These are phyloP conservation scores for Hypercompe scribonia DNA, from an alignment of 2,888 invertebrate species.

Conservation along the genomic window DNA sequence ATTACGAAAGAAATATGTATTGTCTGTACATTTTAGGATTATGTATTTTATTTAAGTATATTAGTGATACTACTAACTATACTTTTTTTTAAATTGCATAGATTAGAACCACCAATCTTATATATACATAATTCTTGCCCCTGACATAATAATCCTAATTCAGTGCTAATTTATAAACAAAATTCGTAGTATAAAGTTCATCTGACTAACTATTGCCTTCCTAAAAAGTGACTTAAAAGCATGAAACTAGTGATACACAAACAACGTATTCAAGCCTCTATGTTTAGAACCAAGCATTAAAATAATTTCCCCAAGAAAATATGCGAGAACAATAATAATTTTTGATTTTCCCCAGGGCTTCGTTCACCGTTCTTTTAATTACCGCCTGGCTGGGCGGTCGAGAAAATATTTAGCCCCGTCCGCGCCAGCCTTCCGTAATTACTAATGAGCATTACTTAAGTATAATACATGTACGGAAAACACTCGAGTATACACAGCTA, in stretches of 20 bases:
- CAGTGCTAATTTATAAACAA: not conserved
- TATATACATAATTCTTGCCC: not conserved
- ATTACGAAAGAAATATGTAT: not conserved
- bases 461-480: slow-evolving; percentile 57
- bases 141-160: not conserved
- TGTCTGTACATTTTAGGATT: too few relatives aligned
- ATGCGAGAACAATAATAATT: slow-evolving; percentile 77
- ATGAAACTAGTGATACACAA: not conserved
- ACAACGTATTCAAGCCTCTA: slow-evolving; percentile 21
- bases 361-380: slow-evolving; percentile 77
- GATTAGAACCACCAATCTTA: too few relatives aligned
- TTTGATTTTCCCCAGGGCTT: slow-evolving; percentile 75
- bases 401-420: slow-evolving; percentile 83
- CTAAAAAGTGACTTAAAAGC: not conserved
- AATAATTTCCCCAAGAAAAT: slow-evolving; percentile 69
- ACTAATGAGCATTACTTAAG: slow-evolving; percentile 80
- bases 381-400: slow-evolving; percentile 64
- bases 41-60: too few relatives aligned
- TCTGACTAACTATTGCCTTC: not conserved
- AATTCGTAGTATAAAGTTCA: not conserved
- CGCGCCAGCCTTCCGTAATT: slow-evolving; percentile 77
- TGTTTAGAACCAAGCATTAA: slow-evolving; percentile 34
- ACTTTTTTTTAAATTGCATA: too few relatives aligned
- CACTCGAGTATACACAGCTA: slow-evolving; percentile 47
- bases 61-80: not conserved